A percentile compares a stretch with the other conserved stretches of the same genome.
Conservation (phyloP, 2,797 vertebrate genomes). For the Manis crassicaudata region DNA sequence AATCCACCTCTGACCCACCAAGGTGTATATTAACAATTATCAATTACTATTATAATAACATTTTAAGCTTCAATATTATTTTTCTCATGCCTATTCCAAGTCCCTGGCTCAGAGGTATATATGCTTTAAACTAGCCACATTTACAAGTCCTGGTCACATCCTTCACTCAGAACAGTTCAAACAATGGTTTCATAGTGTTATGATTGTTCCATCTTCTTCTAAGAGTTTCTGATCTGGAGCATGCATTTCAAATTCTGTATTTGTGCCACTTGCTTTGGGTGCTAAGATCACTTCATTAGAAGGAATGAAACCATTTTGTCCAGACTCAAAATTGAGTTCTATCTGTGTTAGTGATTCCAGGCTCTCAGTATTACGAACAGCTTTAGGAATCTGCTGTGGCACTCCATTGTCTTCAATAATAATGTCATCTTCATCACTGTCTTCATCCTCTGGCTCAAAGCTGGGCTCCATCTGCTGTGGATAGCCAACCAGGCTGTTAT, state of each 20-base stretch:
- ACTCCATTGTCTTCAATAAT: slow-evolving; percentile 91
- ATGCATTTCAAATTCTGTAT: slow-evolving; percentile 81
- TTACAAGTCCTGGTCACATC: slow-evolving; percentile 59
- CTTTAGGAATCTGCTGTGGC: slow-evolving; percentile 87
- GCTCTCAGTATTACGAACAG: slow-evolving; percentile 85
- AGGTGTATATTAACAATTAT: slow-evolving; percentile 26
- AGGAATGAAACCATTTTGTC: slow-evolving; percentile 90
- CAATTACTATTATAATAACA: neutral
- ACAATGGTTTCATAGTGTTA: slow-evolving; percentile 91
- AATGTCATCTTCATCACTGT: slow-evolving; percentile 95
- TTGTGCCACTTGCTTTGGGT: slow-evolving; percentile 77
- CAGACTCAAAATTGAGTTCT: slow-evolving; percentile 90
- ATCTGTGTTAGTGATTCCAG: slow-evolving; percentile 90
- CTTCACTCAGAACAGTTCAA: neutral
- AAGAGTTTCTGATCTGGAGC: slow-evolving; percentile 86
- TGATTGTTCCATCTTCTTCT: slow-evolving; percentile 97
- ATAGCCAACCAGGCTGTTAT: slow-evolving; percentile 91
- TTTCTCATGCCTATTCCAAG: slow-evolving; percentile 54
- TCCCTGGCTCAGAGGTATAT: slow-evolving; percentile 81
- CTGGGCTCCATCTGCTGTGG: slow-evolving; percentile 89
- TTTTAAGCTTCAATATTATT: slow-evolving; percentile 62
- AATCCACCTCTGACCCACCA: slow-evolving; percentile 43
- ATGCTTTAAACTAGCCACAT: slow-evolving; percentile 64
- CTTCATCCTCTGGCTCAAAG: slow-evolving; percentile 91
- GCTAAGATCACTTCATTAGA: slow-evolving; percentile 84